phyloP scores from a whole-genome alignment of 2,113 vertebrate genomes.

The Propithecus coquereli region DNA sequence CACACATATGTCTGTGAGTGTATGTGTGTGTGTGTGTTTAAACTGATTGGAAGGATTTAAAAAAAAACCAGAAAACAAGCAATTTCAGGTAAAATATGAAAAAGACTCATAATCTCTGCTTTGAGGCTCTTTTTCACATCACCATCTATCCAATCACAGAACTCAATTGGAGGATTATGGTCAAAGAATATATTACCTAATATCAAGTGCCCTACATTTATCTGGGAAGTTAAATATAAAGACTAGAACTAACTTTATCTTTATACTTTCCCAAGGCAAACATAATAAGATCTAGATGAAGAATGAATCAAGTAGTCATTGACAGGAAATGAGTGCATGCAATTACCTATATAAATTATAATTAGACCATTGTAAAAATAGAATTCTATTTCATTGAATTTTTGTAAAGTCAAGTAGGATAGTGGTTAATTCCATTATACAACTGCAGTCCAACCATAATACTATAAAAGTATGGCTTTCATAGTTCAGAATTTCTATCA shows the following conservation, averaged over 20 bases:
- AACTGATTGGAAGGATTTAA: not conserved
- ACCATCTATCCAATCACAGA: not conserved
- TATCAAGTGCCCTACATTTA: not conserved
- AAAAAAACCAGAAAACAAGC: not conserved
- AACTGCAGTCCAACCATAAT: not conserved
- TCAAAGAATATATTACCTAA: not conserved
- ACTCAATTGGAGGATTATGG: not conserved
- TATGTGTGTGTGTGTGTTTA: not conserved
- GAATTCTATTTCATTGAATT: not conserved
- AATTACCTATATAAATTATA: not conserved
- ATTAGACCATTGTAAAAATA: not conserved
- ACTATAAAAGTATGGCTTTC: not conserved
- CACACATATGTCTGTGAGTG: not conserved
- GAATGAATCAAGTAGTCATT: not conserved
- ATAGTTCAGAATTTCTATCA: not conserved
- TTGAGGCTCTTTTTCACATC: not conserved
- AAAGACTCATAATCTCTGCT: not conserved
- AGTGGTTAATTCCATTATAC: not conserved
- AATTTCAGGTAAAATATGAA: not conserved
- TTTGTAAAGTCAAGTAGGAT: not conserved
- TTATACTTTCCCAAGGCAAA: not conserved
- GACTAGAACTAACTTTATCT: not conserved
- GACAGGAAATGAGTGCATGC: not conserved
- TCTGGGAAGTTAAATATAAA: not conserved
- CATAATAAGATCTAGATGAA: not conserved